Conservation (phyloP, 2,888 invertebrate genomes). For the Patella pellucida region DNA sequence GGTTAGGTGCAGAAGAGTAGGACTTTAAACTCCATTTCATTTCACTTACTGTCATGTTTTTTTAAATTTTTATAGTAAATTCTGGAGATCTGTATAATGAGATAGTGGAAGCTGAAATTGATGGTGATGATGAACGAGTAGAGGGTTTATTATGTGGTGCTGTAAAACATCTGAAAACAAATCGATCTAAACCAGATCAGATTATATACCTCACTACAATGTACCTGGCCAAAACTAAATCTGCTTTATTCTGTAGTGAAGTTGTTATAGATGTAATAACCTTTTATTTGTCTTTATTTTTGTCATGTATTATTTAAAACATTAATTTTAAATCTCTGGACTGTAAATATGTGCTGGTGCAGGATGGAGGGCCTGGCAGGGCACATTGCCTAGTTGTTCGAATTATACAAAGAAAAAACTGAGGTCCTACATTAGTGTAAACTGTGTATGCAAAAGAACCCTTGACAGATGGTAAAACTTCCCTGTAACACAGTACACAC, state of each 20-base stretch:
- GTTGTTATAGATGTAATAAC: constrained; percentile 71
- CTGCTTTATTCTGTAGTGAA: constrained; percentile 75
- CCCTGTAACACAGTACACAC: too few relatives aligned
- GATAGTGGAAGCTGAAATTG: constrained; percentile 82
- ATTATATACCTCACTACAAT: constrained; percentile 83
- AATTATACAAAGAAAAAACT: too few relatives aligned
- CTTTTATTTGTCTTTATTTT: neutral
- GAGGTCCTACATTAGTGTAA: too few relatives aligned
- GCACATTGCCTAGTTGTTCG: too few relatives aligned
- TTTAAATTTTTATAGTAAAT: constrained; percentile 75
- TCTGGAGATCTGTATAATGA: constrained; percentile 82
- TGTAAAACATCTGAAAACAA: constrained; percentile 83
- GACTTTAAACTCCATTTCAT: too few relatives aligned
- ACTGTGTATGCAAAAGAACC: too few relatives aligned
- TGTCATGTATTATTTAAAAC: neutral
- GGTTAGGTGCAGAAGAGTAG: too few relatives aligned
- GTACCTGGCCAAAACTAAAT: constrained; percentile 84
- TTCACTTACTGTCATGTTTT: too few relatives aligned
- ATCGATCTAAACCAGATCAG: constrained; percentile 87
- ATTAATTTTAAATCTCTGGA: neutral
- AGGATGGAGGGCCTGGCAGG: neutral
- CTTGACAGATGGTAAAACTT: too few relatives aligned
- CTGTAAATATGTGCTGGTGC: neutral
- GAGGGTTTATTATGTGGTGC: constrained; percentile 89
- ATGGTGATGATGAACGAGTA: constrained; percentile 81